Conservation (phyloP, 2,113 vertebrate species). For the Rhodinocichla rosea region DNA sequence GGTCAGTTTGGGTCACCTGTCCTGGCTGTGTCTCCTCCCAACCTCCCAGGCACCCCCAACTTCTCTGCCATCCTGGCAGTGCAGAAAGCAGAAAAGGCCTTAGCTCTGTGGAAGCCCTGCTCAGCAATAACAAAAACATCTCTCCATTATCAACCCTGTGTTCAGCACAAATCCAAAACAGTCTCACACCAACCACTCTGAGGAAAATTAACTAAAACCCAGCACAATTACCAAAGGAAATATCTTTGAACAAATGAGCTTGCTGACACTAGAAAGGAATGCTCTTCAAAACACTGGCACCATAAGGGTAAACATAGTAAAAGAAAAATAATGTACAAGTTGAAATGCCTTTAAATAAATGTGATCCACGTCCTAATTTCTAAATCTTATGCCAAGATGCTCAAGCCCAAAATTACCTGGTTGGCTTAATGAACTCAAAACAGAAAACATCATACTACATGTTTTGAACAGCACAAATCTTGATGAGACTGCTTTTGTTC, state of each 20-base stretch:
- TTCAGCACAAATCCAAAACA: background rate
- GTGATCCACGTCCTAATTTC: background rate
- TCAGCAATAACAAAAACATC: background rate
- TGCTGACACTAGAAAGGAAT: background rate
- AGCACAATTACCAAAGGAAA: background rate
- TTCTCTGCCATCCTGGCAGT: accelerated
- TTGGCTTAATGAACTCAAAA: background rate
- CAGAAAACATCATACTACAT: background rate
- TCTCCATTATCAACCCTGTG: accelerated
- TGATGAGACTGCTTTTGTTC: background rate
- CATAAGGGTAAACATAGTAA: background rate
- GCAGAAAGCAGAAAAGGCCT: background rate
- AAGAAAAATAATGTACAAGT: background rate
- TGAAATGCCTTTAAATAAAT: background rate
- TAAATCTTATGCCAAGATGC: background rate
- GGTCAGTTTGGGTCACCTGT: background rate
- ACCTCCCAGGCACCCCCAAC: accelerated
- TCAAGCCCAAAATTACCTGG: background rate
- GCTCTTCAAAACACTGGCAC: background rate
- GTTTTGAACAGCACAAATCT: background rate
- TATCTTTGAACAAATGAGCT: background rate
- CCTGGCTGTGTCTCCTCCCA: background rate
- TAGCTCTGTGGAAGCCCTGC: background rate
- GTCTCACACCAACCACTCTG: background rate
- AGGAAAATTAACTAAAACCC: background rate